phyloP scores from a whole-genome alignment of 2,113 vertebrate species.

The Chloropsis hardwickii region DNA sequence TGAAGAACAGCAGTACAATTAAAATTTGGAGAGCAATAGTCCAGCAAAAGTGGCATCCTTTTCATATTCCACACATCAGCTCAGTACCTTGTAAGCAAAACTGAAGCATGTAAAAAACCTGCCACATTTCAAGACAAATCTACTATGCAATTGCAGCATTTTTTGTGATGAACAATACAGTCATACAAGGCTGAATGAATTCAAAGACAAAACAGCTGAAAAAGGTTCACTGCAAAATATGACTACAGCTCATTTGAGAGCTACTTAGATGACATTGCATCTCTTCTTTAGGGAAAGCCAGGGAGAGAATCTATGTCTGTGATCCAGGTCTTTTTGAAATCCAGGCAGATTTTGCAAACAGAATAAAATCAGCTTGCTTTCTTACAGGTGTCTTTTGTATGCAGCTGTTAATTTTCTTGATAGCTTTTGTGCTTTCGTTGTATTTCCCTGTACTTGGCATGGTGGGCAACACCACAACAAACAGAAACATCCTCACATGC shows the following conservation, averaged over 20 bases:
- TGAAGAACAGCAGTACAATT: background rate
- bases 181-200: background rate
- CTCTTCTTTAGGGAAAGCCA: background rate
- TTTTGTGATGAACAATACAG: background rate
- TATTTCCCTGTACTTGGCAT: background rate
- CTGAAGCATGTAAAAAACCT: background rate
- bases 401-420: background rate
- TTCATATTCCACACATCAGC: background rate
- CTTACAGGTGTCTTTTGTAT: background rate
- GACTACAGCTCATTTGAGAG: background rate
- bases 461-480: background rate
- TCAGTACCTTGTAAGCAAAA: background rate
- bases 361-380: background rate
- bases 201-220: background rate
- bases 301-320: background rate
- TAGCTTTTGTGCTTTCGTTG: background rate
- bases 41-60: background rate
- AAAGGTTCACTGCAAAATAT: background rate
- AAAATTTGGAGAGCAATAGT: background rate
- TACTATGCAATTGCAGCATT: background rate
- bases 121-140: background rate
- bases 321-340: background rate
- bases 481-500: background rate
- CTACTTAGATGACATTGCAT: background rate
- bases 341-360: background rate